phyloP scores from a whole-genome alignment of 2,113 vertebrate genomes.

The Chascanopsetta lugubris region DNA sequence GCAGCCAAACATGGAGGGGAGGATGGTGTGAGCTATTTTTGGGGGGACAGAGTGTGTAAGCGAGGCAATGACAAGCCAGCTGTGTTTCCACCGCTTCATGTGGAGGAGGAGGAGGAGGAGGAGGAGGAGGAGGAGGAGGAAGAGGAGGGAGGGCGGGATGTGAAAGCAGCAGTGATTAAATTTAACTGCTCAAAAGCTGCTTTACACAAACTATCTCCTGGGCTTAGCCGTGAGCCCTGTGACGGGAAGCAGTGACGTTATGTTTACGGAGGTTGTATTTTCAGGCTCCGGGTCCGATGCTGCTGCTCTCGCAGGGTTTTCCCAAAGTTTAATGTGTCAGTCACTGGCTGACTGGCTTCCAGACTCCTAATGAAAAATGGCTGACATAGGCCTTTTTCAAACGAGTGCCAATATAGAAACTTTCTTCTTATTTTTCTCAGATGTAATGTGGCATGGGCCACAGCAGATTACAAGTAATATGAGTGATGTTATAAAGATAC shows the following conservation, averaged over 20 bases:
- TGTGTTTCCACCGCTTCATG: conserved; percentile 69
- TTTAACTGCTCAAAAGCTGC: conserved; percentile 21
- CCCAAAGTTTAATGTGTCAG: neutral
- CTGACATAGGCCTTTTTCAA: neutral
- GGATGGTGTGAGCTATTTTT: conserved; percentile 51
- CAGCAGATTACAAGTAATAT: too few species aligned
- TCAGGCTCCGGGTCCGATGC: neutral
- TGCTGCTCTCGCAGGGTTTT: neutral
- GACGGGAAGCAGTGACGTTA: conserved; percentile 20
- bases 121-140: neutral
- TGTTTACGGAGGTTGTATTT: conserved; percentile 3
- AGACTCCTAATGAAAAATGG: neutral
- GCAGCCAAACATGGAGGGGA: conserved; percentile 44
- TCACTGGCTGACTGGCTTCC: neutral
- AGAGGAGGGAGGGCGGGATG: conserved; percentile 34
- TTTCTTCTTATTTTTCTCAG: too few species aligned
- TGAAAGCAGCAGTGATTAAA: conserved; percentile 46
- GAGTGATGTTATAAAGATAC: too few species aligned
- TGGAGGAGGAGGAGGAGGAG: conserved; percentile 8
- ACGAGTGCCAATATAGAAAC: neutral
- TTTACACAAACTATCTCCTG: conserved; percentile 49
- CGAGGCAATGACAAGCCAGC: conserved; percentile 65
- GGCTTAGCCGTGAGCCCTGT: conserved; percentile 2
- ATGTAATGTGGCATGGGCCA: too few species aligned
- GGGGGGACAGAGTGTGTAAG: conserved; percentile 45